Evolutionary conservation across 2,797 vertebrate genomes (phyloP), one percentile per base, ranked within the genome.

Genomic region (Helicolenus hilgendorfi): DNA sequence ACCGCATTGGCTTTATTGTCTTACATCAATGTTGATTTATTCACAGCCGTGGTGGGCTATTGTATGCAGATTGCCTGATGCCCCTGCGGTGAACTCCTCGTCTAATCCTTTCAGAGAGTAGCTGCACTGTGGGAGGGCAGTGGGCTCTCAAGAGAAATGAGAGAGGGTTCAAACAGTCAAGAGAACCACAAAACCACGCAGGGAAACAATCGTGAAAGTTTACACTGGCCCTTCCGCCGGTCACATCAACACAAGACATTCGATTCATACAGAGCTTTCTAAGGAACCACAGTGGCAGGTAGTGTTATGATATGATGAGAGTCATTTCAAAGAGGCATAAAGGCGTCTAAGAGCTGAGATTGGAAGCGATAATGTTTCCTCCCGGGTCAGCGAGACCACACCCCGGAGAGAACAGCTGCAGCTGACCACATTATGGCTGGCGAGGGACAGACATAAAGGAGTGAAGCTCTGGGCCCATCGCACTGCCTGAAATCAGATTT

Each of bases 21-120:
- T 86, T 81, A 94, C 89, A 93, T 93, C 91, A 85, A 41, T 72
- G 84, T 87, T 89, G 94, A 97, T 95, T 95, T 94, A 93, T 94
- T 81, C 72, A 15, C 85, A 79, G 89, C 77, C 22, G 8, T 56
- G 79, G 88, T 82, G 92, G 88, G 76, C 81, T 89, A 79, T 94
- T 94, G 86, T 91, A 96, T 96, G 94, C 90, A 96, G 94, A 97
- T 96, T 95, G 90, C 76, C 89, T 55, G 72, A 84, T 95, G 94
- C 79, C 96, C 95, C 92, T 3, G 33, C 38, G 0, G 72, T 96
- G 93, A 97, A 96, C 95, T 77, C 89, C 77, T 86, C 83, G 38
- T 93, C 81, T 93, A 93, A 94, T 94, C 89, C 88, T 90, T 68
- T 88, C 83, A 75, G 55, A 86, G 87, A 91, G 87, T 74, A 88